phyloP scores from a whole-genome alignment of 1,140 invertebrate species.

The Aphis gossypii region DNA sequence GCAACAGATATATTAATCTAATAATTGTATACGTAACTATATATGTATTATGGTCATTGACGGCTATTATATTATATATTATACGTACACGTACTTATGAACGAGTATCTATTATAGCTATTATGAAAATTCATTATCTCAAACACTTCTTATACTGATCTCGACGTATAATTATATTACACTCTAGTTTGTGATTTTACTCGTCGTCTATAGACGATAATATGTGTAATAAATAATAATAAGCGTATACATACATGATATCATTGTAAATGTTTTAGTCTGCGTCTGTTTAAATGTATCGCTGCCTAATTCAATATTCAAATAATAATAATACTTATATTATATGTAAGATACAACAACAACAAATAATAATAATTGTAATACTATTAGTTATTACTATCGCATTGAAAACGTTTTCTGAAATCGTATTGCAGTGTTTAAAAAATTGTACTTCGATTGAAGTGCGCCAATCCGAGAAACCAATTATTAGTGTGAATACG shows the following conservation, averaged over 20 bases:
- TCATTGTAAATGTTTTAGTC: neutral
- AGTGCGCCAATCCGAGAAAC: no score
- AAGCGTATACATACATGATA: neutral
- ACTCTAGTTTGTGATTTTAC: neutral
- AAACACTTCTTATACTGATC: neutral
- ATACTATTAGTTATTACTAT: neutral
- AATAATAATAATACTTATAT: neutral
- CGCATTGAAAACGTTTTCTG: neutral
- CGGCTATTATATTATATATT: neutral
- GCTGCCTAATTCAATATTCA: neutral
- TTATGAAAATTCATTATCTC: slow-evolving; percentile 2
- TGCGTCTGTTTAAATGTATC: neutral
- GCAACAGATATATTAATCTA: slow-evolving; percentile 12
- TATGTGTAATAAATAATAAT: neutral
- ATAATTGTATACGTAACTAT: neutral
- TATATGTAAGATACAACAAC: neutral
- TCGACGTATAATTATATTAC: neutral
- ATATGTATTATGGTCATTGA: neutral
- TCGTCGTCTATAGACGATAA: neutral
- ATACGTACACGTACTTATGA: neutral
- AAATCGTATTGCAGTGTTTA: no score
- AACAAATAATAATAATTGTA: neutral
- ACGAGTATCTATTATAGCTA: neutral
- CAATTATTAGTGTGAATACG: neutral
- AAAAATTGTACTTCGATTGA: neutral